Evolutionary conservation across 2,888 invertebrate genomes (phyloP), one percentile per base, ranked within the genome.

Genomic region (Drosophila multiciliata): DNA sequence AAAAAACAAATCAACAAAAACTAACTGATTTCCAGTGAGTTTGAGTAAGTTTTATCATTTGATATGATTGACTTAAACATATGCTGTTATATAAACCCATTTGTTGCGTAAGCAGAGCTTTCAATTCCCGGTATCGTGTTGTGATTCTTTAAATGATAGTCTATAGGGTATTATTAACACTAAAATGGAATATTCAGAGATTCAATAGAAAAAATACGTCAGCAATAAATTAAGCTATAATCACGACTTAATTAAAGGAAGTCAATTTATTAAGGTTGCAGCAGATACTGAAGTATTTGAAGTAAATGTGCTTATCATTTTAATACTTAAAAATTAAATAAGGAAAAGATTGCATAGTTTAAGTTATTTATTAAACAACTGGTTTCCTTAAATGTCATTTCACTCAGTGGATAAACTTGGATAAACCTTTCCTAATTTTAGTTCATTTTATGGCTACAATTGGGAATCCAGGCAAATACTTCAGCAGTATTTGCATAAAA

Each of bases 401-500:
- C 23, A 23, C 15, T 23, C 45, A 1, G 4, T 23, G 45, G 15
- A 23, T 36, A 4, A 36, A 54, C 4, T 54, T 11, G 12, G 23
- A 17, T 38, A 26, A 55, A 55, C 35, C 12, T 59, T 12, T 26
- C 4, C 23, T n/a, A 58, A 23, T 45, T 48, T 17, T 4, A 20
- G 20, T 17, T 20, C 0, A 54, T 3, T 5, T 61, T 54, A 61
- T 55, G 32, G n/a, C 23, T 23, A 23, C 57, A 23, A 38, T 54
- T 40, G 12, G 15, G 9, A 35, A 53, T 55, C 23, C 29, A 58
- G 49, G 29, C 64, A 66, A 52, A 50, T 26, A 20, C 17, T 52
- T 9, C 26, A n/a, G 36, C 23, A 40, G 40, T 78, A 53, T 50
- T 59, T 63, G 49, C 40, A 63, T 72, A 53, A 66, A 73, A 57